phyloP scores from a whole-genome alignment of 1,140 invertebrate species.

The Ylistrum balloti region DNA sequence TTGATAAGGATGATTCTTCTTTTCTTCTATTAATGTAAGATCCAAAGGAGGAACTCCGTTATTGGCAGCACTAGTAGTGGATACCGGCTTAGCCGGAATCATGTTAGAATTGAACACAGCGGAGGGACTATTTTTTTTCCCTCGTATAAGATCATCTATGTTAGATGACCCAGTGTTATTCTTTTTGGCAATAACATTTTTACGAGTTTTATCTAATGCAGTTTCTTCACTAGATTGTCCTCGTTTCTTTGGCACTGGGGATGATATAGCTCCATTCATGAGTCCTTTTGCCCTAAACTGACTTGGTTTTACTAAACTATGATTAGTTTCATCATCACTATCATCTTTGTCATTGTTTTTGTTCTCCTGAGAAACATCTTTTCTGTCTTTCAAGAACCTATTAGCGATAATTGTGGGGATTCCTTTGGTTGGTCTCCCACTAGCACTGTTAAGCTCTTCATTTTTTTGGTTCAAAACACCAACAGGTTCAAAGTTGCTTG shows the following conservation, averaged over 20 bases:
- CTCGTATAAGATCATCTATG: conserved; percentile 64
- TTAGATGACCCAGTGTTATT: conserved; percentile 48
- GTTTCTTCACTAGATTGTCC: conserved; percentile 48
- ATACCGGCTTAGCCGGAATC: conserved; percentile 52
- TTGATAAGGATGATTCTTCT: conserved; percentile 68
- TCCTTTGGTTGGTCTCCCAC: conserved; percentile 56
- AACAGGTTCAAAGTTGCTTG: conserved; percentile 46
- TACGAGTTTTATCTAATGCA: conserved; percentile 46
- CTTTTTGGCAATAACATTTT: conserved; percentile 40
- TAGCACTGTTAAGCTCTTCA: conserved; percentile 49
- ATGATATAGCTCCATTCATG: conserved; percentile 59
- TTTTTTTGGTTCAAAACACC: conserved; percentile 43
- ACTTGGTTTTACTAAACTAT: conserved; percentile 59
- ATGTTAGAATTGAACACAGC: conserved; percentile 68
- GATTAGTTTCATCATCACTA: conserved; percentile 51
- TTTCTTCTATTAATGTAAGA: conserved; percentile 54
- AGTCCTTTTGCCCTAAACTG: conserved; percentile 52
- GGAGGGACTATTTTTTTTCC: conserved; percentile 59
- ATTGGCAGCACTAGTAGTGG: conserved; percentile 43
- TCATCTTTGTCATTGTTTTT: conserved; percentile 50
- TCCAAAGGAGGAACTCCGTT: conserved; percentile 58
- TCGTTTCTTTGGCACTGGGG: conserved; percentile 65
- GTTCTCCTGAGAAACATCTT: conserved; percentile 49
- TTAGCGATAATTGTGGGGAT: conserved; percentile 50
- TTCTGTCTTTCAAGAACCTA: conserved; percentile 59